Evolutionary conservation across 2,888 invertebrate species (phyloP).

Genomic region (Schizaphis graminum): DNA sequence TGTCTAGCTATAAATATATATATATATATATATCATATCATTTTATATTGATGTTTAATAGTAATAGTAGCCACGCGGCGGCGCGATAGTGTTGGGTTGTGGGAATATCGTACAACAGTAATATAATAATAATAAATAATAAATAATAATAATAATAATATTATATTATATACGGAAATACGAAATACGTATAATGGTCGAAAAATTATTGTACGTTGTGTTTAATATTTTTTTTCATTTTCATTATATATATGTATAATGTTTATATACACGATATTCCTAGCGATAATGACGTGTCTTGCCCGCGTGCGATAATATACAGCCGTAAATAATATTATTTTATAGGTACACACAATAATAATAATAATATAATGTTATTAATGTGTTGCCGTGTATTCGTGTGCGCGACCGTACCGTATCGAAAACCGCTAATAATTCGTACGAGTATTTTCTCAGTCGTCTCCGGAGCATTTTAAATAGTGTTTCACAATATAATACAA

Average conservation of each 20-base stretch:
- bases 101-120: not conserved
- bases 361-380: not conserved
- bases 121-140: not conserved
- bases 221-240: not conserved
- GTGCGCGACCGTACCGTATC: not conserved
- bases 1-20: too few relatives aligned
- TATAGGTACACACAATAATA: not conserved
- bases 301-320: not conserved
- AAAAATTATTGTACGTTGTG: not conserved
- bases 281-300: not conserved
- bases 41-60: not conserved
- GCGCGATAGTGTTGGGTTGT: not conserved
- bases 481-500: not conserved
- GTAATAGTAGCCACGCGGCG: not conserved
- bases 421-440: slow-evolving; percentile 2
- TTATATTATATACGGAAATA: not conserved
- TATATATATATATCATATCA: not conserved
- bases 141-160: not conserved
- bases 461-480: not conserved
- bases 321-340: not conserved
- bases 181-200: not conserved
- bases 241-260: not conserved
- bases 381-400: not conserved
- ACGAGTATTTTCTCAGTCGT: not conserved
- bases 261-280: not conserved